These are phyloP conservation scores for Heterodera schachtii DNA, from an alignment of 1,140 invertebrate genomes.

Conservation along the genomic window DNA sequence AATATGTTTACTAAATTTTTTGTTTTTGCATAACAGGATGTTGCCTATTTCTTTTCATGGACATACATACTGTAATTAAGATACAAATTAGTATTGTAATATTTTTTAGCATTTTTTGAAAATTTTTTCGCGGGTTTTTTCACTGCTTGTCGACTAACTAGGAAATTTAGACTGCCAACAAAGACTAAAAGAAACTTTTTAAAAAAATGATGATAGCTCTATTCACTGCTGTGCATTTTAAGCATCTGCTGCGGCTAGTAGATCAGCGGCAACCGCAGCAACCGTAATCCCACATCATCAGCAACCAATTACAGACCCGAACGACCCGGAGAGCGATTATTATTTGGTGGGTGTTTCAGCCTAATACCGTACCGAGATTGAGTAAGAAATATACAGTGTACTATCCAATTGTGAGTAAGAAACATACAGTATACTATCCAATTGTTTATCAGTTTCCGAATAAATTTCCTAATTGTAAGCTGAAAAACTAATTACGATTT, in stretches of 20 bases:
- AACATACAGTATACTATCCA: too few relatives aligned
- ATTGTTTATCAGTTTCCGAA: not conserved
- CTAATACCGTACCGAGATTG: not conserved
- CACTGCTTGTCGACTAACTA: too few relatives aligned
- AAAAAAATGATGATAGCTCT: too few relatives aligned
- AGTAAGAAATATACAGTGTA: not conserved
- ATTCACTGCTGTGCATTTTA: not conserved
- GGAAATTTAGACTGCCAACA: not conserved
- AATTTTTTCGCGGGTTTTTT: too few relatives aligned
- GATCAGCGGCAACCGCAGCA: slow-evolving; percentile 12
- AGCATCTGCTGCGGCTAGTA: not conserved
- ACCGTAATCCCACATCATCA: not conserved
- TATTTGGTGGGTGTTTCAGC: slow-evolving; percentile 1
- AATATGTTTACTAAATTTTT: too few relatives aligned
- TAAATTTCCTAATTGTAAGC: not conserved
- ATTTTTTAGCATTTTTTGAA: not conserved
- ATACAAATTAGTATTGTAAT: too few relatives aligned
- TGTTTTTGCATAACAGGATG: too few relatives aligned
- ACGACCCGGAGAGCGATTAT: slow-evolving; percentile 22
- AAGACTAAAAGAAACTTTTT: not conserved
- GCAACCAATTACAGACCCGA: not conserved
- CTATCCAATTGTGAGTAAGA: not conserved
- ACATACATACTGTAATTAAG: too few relatives aligned
- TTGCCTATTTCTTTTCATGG: too few relatives aligned
- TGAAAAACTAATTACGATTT: not conserved